Evolutionary conservation across 2,113 vertebrate genomes (phyloP).

Genomic region (Cnemophilus loriae): DNA sequence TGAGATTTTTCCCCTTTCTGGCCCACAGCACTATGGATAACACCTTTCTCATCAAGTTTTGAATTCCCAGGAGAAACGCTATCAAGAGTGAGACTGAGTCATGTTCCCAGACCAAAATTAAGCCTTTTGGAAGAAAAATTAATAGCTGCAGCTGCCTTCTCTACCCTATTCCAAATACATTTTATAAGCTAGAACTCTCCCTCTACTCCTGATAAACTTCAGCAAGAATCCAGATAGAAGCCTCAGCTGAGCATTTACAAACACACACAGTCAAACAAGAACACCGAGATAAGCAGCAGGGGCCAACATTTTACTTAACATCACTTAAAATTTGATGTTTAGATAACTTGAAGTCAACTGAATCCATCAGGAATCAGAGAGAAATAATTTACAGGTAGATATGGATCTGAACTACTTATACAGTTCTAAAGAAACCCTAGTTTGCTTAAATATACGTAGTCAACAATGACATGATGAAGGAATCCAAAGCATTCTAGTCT

Average conservation of each 20-base stretch:
- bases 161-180: background rate
- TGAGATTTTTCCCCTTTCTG: background rate
- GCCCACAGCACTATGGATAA: background rate
- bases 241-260: background rate
- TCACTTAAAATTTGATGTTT: background rate
- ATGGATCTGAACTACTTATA: background rate
- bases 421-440: background rate
- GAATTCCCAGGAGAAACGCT: background rate
- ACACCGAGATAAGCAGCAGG: background rate
- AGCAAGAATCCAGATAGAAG: background rate
- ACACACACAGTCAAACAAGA: background rate
- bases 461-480: background rate
- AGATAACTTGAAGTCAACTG: background rate
- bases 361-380: background rate
- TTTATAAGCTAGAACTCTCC: background rate
- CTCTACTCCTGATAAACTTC: background rate
- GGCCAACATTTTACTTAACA: background rate
- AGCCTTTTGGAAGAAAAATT: background rate
- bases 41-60: background rate
- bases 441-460: rapidly evolving
- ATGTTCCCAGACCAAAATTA: background rate
- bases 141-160: background rate
- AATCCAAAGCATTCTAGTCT: background rate
- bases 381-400: background rate
- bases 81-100: background rate